Conservation (phyloP, 2,113 vertebrate genomes). For the Cichladusa arquata region DNA sequence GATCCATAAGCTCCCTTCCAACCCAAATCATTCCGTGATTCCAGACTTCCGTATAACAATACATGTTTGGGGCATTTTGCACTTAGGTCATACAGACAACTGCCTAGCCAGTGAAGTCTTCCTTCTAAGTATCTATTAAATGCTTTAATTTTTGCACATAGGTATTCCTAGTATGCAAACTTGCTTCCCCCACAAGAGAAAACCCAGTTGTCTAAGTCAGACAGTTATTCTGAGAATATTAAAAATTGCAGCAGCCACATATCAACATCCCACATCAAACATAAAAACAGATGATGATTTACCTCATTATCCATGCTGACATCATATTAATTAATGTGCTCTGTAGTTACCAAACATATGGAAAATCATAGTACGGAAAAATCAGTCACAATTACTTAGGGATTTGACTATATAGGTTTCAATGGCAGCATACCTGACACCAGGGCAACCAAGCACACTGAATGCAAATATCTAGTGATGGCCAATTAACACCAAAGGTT, state of each 20-base stretch:
- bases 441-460: neutral
- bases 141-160: neutral
- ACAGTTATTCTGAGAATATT: neutral
- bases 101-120: neutral
- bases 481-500: neutral
- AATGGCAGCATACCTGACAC: neutral
- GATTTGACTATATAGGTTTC: neutral
- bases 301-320: neutral
- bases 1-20: neutral
- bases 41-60: accelerated
- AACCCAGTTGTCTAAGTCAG: neutral
- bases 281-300: neutral
- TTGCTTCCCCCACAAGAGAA: neutral
- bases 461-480: neutral
- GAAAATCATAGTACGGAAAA: neutral
- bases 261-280: neutral
- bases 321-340: neutral
- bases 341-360: neutral
- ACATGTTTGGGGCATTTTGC: neutral
- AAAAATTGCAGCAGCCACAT: neutral
- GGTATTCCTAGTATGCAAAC: neutral
- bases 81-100: neutral
- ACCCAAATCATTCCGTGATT: neutral
- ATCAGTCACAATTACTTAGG: neutral
- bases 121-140: neutral